Base-by-base conservation (phyloP, 2,797 vertebrate genomes). In the Phataginus tricuspis region DNA sequence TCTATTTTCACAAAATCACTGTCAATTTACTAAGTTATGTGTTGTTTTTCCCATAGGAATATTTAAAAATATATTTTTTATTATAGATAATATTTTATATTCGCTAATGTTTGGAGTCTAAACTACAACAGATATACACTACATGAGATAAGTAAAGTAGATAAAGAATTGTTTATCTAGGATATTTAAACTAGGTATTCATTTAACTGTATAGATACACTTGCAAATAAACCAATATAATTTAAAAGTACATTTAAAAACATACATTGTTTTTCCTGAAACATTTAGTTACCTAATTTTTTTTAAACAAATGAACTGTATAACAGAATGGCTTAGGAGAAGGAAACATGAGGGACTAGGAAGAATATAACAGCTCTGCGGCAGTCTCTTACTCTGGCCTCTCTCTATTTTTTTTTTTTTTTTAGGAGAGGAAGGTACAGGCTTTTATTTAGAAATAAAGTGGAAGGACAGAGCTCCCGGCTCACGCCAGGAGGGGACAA, bases 111-210 rank as follows among this genome's bases (percentile, higher is more conserved):
- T 96, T 86, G 95, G 19, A 93, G 29, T 79, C 34, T 82, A 80
- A 96, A 95, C 13, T 91, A 71, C 4, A 93, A 78, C 82, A 90
- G 27, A 51, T 77, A 94, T 88, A 77, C 19, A 49, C n/a, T 86
- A 93, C 1, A 7, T 89, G 37, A 91, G 29, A 49, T 49, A 91
- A 92, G 31, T 53, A 57, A 93, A 42, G 27, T 80, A 92, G n/a
- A 91, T 86, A 39, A 93, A 82, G 21, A 85, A 42, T 85, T 92
- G 37, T 68, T 94, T 92, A 96, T 57, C 68, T 92, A 71, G 25
- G 12, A 78, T 45, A 79, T 83, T 87, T 57, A 97, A 92, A 92
- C 86, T 94, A 96, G 25, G 55, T n/a, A 90, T 90, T 90, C 42
- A 79, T 57, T 83, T 90, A 90, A 71, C 55, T 96, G 14, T 39